A percentile compares a stretch with the other conserved stretches of the same genome.
phyloP scores from a whole-genome alignment of 2,888 invertebrate species.

The Eumacrocentrus americanus region DNA sequence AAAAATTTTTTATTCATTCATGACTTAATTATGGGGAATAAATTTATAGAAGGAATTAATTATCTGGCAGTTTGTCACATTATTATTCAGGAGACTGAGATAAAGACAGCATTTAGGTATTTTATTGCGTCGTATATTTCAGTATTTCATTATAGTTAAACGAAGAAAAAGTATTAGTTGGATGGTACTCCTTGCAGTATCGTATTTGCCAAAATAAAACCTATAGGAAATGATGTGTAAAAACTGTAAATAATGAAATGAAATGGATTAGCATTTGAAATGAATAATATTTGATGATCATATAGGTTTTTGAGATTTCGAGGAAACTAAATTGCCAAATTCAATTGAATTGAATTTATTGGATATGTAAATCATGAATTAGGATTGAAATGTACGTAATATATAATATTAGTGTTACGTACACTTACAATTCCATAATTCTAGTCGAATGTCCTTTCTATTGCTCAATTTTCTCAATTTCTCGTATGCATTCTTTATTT shows the following conservation, averaged over 20 bases:
- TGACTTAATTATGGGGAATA: no score
- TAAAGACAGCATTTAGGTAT: no score
- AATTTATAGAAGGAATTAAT: no score
- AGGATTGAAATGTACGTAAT: not conserved
- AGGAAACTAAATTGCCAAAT: not conserved
- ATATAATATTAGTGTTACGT: no score
- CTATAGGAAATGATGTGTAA: not conserved
- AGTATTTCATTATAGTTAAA: not conserved
- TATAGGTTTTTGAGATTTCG: not conserved
- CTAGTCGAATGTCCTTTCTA: constrained; percentile 5
- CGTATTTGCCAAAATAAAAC: constrained; percentile 2
- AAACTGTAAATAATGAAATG: constrained; percentile 10
- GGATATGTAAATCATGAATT: not conserved
- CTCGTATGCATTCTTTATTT: not conserved
- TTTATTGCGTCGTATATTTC: not conserved
- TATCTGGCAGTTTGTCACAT: no score
- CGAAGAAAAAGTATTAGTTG: no score
- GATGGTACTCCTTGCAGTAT: not conserved
- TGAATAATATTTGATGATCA: not conserved
- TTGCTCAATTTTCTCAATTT: not conserved
- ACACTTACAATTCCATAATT: constrained; percentile 7
- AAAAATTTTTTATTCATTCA: no score
- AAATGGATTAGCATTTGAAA: no score
- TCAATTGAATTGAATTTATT: not conserved
- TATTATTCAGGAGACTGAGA: no score